These are phyloP conservation scores for Strigamia crassipes DNA, from an alignment of 2,888 invertebrate genomes.

Conservation along the genomic window DNA sequence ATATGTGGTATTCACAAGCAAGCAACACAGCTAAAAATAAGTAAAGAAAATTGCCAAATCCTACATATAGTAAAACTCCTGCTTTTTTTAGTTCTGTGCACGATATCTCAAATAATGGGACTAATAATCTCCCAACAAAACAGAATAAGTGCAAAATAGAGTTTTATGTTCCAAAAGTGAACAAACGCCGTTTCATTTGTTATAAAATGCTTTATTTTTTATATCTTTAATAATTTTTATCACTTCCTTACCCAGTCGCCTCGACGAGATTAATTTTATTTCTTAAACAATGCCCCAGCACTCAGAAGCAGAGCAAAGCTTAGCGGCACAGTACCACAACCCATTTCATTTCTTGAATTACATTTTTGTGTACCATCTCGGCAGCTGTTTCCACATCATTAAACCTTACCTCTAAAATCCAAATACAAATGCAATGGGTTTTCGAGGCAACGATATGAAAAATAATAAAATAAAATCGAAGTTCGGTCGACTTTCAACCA, in stretches of 20 bases:
- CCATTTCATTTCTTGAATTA: neutral
- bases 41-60: too few relatives aligned
- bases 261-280: neutral
- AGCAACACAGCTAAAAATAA: too few relatives aligned
- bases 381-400: constrained; percentile 10
- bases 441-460: constrained; percentile 14
- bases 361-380: neutral
- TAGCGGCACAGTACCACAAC: neutral
- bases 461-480: constrained; percentile 23
- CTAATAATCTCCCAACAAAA: too few relatives aligned
- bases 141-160: too few relatives aligned
- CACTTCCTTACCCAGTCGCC: neutral
- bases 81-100: too few relatives aligned
- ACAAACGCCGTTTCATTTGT: too few relatives aligned
- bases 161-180: too few relatives aligned
- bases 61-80: too few relatives aligned
- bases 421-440: neutral
- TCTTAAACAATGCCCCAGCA: neutral
- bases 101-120: too few relatives aligned
- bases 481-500: neutral
- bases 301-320: neutral
- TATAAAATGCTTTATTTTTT: too few relatives aligned
- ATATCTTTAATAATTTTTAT: too few relatives aligned
- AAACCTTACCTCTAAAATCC: constrained; percentile 3
- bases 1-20: too few relatives aligned